Evolutionary conservation across 2,888 invertebrate species (phyloP).

Genomic region (Venusia cambrica): DNA sequence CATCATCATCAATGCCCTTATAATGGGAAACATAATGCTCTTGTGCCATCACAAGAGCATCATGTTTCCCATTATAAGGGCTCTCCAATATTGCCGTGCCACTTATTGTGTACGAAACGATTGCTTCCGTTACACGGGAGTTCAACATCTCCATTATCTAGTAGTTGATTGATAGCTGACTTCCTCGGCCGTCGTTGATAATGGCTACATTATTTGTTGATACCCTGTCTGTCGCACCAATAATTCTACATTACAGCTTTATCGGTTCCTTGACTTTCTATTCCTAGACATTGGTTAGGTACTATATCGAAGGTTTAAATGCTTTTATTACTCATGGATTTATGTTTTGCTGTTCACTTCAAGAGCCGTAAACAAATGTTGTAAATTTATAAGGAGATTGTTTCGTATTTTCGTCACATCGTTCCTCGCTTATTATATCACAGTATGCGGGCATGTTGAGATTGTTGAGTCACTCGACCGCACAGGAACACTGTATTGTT

Average conservation of each 20-base stretch:
- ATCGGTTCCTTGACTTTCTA: conserved; percentile 43
- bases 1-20: no score
- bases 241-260: conserved; percentile 29
- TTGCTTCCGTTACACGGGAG: conserved; percentile 59
- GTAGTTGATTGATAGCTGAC: conserved; percentile 69
- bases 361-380: conserved; percentile 14
- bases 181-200: conserved; percentile 55
- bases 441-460: conserved; percentile 58
- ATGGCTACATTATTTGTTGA: conserved; percentile 47
- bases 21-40: conserved; percentile 24
- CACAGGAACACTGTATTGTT: conserved; percentile 66
- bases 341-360: conserved; percentile 8
- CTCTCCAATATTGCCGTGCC: conserved; percentile 23
- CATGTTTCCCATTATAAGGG: conserved; percentile 26
- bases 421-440: conserved; percentile 34
- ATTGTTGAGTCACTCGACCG: conserved; percentile 66
- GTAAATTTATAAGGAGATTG: conserved; percentile 28
- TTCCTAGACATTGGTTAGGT: conserved; percentile 41
- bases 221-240: conserved; percentile 36
- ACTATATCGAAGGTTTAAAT: conserved; percentile 13
- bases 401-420: conserved; percentile 13
- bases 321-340: conserved; percentile 4
- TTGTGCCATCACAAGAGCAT: conserved; percentile 23
- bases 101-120: conserved; percentile 38
- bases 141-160: conserved; percentile 69